Evolutionary conservation across 2,797 vertebrate genomes (phyloP).

Genomic region (Basileuterus tristriatus): DNA sequence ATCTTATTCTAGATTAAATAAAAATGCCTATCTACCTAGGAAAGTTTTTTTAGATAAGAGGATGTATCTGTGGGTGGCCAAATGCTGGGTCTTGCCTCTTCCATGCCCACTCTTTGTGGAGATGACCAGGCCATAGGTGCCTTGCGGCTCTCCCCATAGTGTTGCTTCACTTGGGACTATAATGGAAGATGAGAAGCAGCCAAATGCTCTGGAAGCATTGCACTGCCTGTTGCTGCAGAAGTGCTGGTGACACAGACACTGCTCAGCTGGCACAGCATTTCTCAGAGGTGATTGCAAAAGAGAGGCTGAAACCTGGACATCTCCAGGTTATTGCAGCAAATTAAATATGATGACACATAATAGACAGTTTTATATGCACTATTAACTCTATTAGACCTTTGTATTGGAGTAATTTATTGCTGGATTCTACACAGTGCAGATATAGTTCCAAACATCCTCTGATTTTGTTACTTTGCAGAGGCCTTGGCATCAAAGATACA

Average conservation of each 20-base stretch:
- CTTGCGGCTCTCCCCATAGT: background rate
- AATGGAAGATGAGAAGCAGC: background rate
- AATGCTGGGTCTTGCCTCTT: background rate
- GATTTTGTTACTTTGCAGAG: background rate
- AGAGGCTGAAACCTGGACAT: background rate
- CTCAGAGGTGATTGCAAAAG: background rate
- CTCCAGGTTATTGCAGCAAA: background rate
- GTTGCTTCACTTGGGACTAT: background rate
- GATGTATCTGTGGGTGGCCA: rapidly evolving
- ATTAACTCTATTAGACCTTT: background rate
- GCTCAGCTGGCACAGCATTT: background rate
- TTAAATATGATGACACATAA: background rate
- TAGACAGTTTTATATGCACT: background rate
- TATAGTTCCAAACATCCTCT: background rate
- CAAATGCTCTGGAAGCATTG: background rate
- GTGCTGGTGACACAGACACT: background rate
- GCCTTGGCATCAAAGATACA: background rate
- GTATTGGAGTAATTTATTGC: background rate
- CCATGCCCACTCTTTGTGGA: background rate
- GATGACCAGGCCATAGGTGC: background rate
- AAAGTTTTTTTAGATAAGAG: background rate
- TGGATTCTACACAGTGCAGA: background rate
- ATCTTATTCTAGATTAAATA: too few relatives aligned
- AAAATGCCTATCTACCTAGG: too few relatives aligned
- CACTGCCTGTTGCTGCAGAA: background rate